These are phyloP conservation scores for Ectemnius cavifrons DNA, from an alignment of 2,888 invertebrate genomes.

Conservation along the genomic window DNA sequence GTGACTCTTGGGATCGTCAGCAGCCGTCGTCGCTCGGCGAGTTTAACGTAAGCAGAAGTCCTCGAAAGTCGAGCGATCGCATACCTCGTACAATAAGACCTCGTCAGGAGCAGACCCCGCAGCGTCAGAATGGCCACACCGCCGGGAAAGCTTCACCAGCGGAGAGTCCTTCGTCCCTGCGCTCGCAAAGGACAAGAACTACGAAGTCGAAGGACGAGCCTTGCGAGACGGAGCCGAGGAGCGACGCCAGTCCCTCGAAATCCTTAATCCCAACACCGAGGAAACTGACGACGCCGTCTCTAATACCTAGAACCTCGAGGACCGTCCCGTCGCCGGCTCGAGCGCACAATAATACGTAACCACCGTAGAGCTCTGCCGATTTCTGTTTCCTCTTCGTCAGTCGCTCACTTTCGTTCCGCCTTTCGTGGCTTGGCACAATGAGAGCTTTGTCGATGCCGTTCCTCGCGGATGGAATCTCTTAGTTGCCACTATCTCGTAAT, in stretches of 20 bases:
- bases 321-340: constrained; percentile 68
- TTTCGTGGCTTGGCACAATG: constrained; percentile 14
- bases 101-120: constrained; percentile 59
- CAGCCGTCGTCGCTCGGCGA: constrained; percentile 65
- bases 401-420: neutral
- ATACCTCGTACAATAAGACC: constrained; percentile 60
- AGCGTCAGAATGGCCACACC: constrained; percentile 33
- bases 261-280: constrained; percentile 63
- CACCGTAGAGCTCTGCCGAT: constrained; percentile 7
- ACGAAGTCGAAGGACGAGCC: constrained; percentile 36
- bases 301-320: constrained; percentile 69
- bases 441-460: neutral
- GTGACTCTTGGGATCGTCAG: constrained; percentile 72
- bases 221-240: constrained; percentile 27
- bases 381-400: constrained; percentile 4
- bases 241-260: constrained; percentile 47
- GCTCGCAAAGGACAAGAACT: constrained; percentile 2
- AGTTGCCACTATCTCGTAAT: neutral
- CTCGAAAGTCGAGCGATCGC: constrained; percentile 61
- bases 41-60: constrained; percentile 57
- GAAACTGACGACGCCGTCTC: constrained; percentile 62
- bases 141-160: constrained; percentile 34
- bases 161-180: constrained; percentile 30
- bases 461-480: neutral
- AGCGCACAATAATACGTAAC: constrained; percentile 67